Conservation (phyloP, 2,888 invertebrate species). For the Orthosia incerta region DNA sequence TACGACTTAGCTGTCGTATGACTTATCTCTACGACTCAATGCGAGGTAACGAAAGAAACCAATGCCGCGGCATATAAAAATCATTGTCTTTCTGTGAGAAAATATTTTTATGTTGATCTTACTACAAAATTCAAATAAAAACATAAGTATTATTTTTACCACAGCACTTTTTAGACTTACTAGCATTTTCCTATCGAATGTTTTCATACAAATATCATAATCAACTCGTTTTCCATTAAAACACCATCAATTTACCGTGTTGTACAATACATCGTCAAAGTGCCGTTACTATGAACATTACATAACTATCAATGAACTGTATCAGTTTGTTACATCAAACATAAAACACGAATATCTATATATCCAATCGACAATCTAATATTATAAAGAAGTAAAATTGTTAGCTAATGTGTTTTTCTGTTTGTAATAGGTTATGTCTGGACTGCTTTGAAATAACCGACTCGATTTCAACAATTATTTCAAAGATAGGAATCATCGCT, state of each 20-base stretch:
- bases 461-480: too few relatives aligned
- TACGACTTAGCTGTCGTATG: too few relatives aligned
- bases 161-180: not conserved
- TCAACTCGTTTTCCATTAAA: slow-evolving; percentile 4
- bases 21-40: too few relatives aligned
- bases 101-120: not conserved
- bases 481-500: too few relatives aligned
- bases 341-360: not conserved
- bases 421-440: too few relatives aligned
- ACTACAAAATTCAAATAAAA: not conserved
- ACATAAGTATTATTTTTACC: not conserved
- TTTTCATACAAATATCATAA: not conserved
- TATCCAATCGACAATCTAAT: too few relatives aligned
- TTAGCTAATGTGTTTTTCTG: too few relatives aligned
- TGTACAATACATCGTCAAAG: not conserved
- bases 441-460: too few relatives aligned
- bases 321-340: slow-evolving; percentile 15
- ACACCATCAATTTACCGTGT: slow-evolving; percentile 8
- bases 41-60: too few relatives aligned
- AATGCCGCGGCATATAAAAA: too few relatives aligned
- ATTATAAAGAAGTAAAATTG: too few relatives aligned
- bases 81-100: too few relatives aligned
- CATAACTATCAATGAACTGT: slow-evolving; percentile 14
- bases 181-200: not conserved
- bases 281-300: slow-evolving; percentile 15